Percentiles rank a stretch among this genome's conserved stretches.
Evolutionary conservation across 2,888 invertebrate species (phyloP).

Genomic region (Leucophenga montana): DNA sequence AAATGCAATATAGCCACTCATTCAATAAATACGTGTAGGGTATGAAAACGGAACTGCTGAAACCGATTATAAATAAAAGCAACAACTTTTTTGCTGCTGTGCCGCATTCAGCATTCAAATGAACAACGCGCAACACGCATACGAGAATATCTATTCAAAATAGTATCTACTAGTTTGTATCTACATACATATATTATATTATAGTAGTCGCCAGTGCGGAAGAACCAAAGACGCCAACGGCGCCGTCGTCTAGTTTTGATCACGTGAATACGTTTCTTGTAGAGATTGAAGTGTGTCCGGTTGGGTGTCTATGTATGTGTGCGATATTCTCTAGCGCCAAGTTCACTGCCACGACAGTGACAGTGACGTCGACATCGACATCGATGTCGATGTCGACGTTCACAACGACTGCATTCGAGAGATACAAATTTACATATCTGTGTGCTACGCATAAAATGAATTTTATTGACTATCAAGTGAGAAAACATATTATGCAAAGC

Average conservation of each 20-base stretch:
- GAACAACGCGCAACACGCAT: not conserved
- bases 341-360: not conserved
- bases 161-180: not conserved
- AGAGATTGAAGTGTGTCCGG: no score
- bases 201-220: not conserved
- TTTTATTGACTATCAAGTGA: no score
- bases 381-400: not conserved
- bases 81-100: not conserved
- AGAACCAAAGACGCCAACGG: not conserved
- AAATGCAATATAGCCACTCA: not conserved
- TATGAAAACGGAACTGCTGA: no score
- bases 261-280: constrained; percentile 2
- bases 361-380: not conserved
- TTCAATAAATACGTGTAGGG: not conserved
- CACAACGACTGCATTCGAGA: not conserved
- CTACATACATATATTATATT: not conserved
- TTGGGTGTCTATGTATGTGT: not conserved
- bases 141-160: no score
- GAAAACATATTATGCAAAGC: no score
- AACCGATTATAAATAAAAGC: constrained; percentile 15
- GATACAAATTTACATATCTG: not conserved
- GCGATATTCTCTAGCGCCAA: not conserved
- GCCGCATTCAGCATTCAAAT: constrained; percentile 11
- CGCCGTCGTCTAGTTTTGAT: not conserved
- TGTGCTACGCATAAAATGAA: no score